Evolutionary conservation across 2,797 vertebrate genomes (phyloP).

Genomic region (Bradypus variegatus): DNA sequence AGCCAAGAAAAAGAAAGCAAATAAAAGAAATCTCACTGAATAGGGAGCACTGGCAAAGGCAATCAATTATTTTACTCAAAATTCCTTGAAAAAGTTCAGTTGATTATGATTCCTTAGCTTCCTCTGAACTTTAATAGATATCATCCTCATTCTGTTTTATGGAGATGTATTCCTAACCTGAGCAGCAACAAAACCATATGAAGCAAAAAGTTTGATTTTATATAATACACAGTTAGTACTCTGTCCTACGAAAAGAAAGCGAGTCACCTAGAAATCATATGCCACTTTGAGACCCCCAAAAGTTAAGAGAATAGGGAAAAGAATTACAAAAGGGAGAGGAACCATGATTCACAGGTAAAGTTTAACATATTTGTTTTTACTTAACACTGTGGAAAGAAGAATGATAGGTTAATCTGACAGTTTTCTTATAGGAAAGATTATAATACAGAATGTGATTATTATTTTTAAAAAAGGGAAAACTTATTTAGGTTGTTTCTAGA

Average conservation of each 20-base stretch:
- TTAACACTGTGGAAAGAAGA: constrained; percentile 14
- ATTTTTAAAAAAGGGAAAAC: not conserved
- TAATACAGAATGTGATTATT: not conserved
- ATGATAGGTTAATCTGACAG: not conserved
- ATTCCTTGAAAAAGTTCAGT: not conserved
- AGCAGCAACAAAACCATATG: not conserved
- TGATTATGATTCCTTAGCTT: not conserved
- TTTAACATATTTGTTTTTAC: not conserved
- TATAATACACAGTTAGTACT: not conserved
- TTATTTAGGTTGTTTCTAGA: constrained; percentile 24
- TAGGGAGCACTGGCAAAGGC: not conserved
- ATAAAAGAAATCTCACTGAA: constrained; percentile 12
- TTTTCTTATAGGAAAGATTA: not conserved
- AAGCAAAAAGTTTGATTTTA: constrained; percentile 9
- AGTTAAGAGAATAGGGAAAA: not conserved
- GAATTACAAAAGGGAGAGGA: not conserved
- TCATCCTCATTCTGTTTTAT: not conserved
- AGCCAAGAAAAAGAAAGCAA: not conserved
- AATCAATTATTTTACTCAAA: not conserved
- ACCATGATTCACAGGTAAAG: not conserved
- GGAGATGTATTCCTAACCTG: not conserved
- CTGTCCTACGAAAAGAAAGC: constrained; percentile 9
- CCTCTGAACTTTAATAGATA: not conserved
- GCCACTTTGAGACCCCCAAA: not conserved
- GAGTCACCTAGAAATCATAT: not conserved